Percentiles rank a stretch among this genome's conserved stretches.
Conservation (phyloP, 2,797 vertebrate genomes). For the Peromyscus aztecus region DNA sequence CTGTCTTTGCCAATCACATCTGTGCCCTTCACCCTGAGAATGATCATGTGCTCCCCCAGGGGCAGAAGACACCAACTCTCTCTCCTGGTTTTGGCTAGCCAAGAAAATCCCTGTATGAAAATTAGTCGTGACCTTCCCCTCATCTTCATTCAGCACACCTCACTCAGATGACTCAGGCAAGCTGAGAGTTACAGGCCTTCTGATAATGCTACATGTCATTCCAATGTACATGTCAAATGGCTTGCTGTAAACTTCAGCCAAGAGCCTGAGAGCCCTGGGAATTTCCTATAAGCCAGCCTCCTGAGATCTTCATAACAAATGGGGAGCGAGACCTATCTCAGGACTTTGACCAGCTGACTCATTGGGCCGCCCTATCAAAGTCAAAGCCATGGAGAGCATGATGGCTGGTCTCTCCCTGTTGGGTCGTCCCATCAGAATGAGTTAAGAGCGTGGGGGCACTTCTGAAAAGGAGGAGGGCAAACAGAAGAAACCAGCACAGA, state of each 20-base stretch:
- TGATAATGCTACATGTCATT: background rate
- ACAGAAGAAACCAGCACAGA: no score
- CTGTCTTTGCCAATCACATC: background rate
- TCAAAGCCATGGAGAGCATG: background rate
- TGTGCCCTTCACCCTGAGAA: background rate
- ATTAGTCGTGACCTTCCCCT: background rate
- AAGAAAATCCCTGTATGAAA: background rate
- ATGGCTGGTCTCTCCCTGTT: no score
- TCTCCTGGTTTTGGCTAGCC: background rate
- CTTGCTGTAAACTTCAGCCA: background rate
- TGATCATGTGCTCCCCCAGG: background rate
- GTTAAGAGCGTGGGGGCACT: background rate
- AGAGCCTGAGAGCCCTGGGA: background rate
- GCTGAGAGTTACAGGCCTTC: rapidly evolving
- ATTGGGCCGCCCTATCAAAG: background rate
- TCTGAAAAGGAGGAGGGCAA: background rate
- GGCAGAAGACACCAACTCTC: background rate
- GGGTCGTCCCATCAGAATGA: background rate
- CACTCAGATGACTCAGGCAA: background rate
- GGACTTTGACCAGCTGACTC: background rate
- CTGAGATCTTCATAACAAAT: no score
- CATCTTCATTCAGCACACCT: background rate
- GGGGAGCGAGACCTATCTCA: rapidly evolving
- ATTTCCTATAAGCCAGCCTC: background rate
- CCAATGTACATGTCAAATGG: rapidly evolving